These are phyloP conservation scores for Drosophila takahashii DNA, from an alignment of 1,140 invertebrate genomes.

Conservation along the genomic window DNA sequence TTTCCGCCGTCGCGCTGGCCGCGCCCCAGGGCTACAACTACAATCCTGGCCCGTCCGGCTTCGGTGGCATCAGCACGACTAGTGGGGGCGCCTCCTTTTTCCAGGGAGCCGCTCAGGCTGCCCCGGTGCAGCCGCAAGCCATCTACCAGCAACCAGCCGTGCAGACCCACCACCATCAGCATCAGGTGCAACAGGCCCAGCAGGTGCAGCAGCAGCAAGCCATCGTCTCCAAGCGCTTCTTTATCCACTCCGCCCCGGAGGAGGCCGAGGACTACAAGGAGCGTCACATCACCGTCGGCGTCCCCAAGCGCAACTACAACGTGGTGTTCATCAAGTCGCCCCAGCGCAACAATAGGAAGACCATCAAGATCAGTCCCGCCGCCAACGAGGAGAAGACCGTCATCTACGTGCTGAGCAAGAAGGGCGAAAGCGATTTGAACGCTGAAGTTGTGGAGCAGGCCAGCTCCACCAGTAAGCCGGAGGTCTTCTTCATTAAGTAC, in stretches of 20 bases:
- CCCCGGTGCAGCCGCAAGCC: constrained; percentile 42
- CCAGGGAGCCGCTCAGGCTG: constrained; percentile 51
- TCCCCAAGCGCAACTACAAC: constrained; percentile 92
- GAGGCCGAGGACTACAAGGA: constrained; percentile 79
- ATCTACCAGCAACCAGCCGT: constrained; percentile 85
- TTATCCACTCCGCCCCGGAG: constrained; percentile 81
- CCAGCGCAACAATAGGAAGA: constrained; percentile 88
- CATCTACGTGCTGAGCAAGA: constrained; percentile 94
- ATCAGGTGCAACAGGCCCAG: constrained; percentile 44
- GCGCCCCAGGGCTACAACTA: constrained; percentile 83
- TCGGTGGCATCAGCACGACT: constrained; percentile 51
- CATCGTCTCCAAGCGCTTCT: constrained; percentile 85
- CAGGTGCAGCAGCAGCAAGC: constrained; percentile 83
- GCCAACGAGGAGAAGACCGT: constrained; percentile 93
- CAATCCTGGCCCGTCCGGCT: constrained; percentile 66
- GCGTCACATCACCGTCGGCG: constrained; percentile 84
- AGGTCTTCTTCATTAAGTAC: constrained; percentile 91
- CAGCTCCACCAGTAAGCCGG: constrained; percentile 89
- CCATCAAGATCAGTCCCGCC: constrained; percentile 87
- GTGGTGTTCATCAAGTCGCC: constrained; percentile 95
- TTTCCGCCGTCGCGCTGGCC: constrained; percentile 75
- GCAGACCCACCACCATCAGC: constrained; percentile 45
- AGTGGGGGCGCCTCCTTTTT: constrained; percentile 57
- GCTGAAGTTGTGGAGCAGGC: constrained; percentile 74
- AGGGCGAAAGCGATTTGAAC: constrained; percentile 75